Evolutionary conservation across 1,140 invertebrate genomes (phyloP).

Genomic region (Eciton burchellii): DNA sequence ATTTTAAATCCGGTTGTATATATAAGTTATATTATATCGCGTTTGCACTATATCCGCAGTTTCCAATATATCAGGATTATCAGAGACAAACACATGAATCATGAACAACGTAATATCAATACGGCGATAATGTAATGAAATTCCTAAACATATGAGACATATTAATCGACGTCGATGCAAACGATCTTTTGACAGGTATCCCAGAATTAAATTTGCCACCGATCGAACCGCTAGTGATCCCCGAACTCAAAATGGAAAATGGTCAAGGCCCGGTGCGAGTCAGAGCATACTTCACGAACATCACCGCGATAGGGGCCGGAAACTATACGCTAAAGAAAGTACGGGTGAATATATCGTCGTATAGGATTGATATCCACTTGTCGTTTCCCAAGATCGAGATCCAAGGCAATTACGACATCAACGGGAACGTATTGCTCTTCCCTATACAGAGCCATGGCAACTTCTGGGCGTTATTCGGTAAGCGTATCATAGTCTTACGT

Average conservation of each 20-base stretch:
- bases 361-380: slow-evolving; percentile 89
- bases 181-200: slow-evolving; percentile 86
- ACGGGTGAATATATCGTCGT: slow-evolving; percentile 87
- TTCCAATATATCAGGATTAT: too few relatives aligned
- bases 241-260: slow-evolving; percentile 90
- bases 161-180: neutral
- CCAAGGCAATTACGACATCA: slow-evolving; percentile 90
- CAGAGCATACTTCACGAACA: slow-evolving; percentile 89
- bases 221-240: slow-evolving; percentile 90
- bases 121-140: too few relatives aligned
- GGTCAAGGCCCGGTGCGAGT: slow-evolving; percentile 90
- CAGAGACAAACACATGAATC: too few relatives aligned
- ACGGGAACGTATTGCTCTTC: slow-evolving; percentile 91
- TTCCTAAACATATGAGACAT: too few relatives aligned
- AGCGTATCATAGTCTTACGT: too few relatives aligned
- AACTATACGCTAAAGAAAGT: slow-evolving; percentile 89
- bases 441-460: slow-evolving; percentile 91
- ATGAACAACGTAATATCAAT: too few relatives aligned
- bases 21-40: too few relatives aligned
- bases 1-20: too few relatives aligned
- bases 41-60: too few relatives aligned
- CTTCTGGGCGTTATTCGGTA: slow-evolving; percentile 92
- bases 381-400: slow-evolving; percentile 90
- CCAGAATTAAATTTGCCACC: slow-evolving; percentile 89
- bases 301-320: slow-evolving; percentile 90